Evolutionary conservation across 2,888 invertebrate genomes (phyloP), one percentile per base, ranked within the genome.

Genomic region (Seira musarum): DNA sequence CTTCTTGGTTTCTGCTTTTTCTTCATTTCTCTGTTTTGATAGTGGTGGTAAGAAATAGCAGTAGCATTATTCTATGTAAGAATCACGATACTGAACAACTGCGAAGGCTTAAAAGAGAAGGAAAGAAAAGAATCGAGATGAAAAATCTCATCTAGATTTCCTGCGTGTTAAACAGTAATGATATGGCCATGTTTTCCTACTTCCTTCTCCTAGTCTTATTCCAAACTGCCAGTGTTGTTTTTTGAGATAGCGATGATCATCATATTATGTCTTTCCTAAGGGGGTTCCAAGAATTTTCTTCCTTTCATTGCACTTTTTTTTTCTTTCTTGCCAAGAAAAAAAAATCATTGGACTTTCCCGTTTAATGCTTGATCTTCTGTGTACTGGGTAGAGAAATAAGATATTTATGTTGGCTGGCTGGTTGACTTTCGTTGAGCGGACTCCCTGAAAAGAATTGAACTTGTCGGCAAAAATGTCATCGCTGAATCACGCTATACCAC

Each of bases 81-180:
- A n/a, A n/a, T n/a, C n/a, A n/a, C n/a, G n/a, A n/a, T n/a, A n/a
- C n/a, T n/a, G n/a, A n/a, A n/a, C n/a, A n/a, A n/a, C n/a, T n/a
- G n/a, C n/a, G n/a, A n/a, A n/a, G n/a, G n/a, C 57, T 60, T 63
- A 63, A 22, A 22, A 25, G 30, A 46, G 30, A 15, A 1, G 19
- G 25, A 21, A 21, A 49, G 67, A 15, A 64, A 46, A 5, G 53
- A 24, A 66, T 25, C 30, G 22, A 2, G 19, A 61, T 76, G 77
- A 71, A 71, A 71, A 78, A 71, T 78, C 78, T 78, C 66, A 78
- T 71, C 78, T 70, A 71, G 77, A 77, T 53, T 71, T 71, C 35
- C 78, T 71, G 64, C 77, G 70, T 69, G 64, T 69, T 77, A 70
- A 77, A 70, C 70, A 69, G 65, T 70, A 77, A 77, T 77, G 77